A percentile compares a stretch with the other conserved stretches of the same genome.
These are phyloP conservation scores for Drymonia ruficornis DNA, from an alignment of 2,888 invertebrate genomes.

Conservation along the genomic window DNA sequence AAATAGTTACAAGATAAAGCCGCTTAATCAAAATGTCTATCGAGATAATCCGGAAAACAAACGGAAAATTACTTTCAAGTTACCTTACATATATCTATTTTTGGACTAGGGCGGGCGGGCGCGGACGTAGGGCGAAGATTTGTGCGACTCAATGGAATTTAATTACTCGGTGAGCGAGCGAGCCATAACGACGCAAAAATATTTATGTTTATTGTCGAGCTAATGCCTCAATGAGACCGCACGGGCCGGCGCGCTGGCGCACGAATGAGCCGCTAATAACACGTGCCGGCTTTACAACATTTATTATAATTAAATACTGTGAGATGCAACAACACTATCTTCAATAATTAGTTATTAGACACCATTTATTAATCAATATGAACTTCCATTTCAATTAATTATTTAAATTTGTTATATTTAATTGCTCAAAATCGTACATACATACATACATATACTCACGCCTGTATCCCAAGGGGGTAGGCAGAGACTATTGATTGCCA, in stretches of 20 bases:
- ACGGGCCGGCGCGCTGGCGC: conserved; percentile 42
- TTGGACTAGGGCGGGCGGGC: conserved; percentile 47
- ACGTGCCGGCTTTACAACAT: conserved; percentile 5
- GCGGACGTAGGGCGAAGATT: conserved; percentile 69
- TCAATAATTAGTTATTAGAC: no score
- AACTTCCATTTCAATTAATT: no score
- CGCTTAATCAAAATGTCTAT: no score
- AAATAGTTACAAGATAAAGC: no score
- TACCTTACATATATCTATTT: conserved; percentile 26
- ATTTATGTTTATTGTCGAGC: conserved; percentile 82
- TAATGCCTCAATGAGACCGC: conserved; percentile 76
- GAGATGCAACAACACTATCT: no score
- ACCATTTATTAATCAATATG: no score
- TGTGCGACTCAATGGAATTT: conserved; percentile 83
- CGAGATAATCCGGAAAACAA: conserved; percentile 13
- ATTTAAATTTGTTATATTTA: no score
- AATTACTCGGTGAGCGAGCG: conserved; percentile 74
- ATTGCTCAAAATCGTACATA: no score
- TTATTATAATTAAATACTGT: background rate
- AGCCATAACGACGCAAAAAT: conserved; percentile 80
- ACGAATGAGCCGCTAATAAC: conserved; percentile 35
- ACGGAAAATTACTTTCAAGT: conserved; percentile 17
- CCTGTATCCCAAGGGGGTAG: no score
- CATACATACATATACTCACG: no score
- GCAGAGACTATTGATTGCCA: no score